Conservation (phyloP, 2,888 invertebrate species). For the Caenorhabditis angaria region DNA sequence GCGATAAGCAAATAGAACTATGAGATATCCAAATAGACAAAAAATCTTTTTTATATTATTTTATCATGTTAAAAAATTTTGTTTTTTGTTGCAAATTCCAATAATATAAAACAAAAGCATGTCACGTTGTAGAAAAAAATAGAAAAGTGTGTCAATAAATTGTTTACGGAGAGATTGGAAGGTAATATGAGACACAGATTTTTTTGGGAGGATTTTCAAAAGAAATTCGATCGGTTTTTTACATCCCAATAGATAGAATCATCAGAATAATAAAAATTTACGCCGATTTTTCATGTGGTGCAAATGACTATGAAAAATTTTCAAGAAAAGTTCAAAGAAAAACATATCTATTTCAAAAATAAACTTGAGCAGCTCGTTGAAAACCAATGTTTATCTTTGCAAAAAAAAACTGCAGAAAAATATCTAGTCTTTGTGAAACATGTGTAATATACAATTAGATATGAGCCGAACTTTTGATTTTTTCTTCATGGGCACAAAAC, state of each 20-base stretch:
- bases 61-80: constrained; percentile 7
- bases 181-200: constrained; percentile 39
- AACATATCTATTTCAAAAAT: not conserved
- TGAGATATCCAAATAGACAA: constrained; percentile 10
- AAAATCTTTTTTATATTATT: constrained; percentile 3
- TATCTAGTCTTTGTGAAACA: too few relatives aligned
- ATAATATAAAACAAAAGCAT: constrained; percentile 7
- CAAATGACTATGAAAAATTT: not conserved
- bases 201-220: constrained; percentile 11
- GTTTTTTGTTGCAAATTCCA: constrained; percentile 10
- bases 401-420: too few relatives aligned
- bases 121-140: constrained; percentile 22
- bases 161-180: constrained; percentile 27
- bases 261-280: not conserved
- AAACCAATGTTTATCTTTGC: not conserved
- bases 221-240: constrained; percentile 8
- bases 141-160: constrained; percentile 42
- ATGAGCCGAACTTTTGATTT: too few relatives aligned
- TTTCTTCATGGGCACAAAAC: too few relatives aligned
- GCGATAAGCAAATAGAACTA: constrained; percentile 45
- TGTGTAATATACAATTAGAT: too few relatives aligned
- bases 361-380: not conserved
- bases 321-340: not conserved
- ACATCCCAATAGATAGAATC: constrained; percentile 16
- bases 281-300: too few relatives aligned